A percentile compares a stretch with the other conserved stretches of the same genome.
phyloP scores from a whole-genome alignment of 2,113 vertebrate genomes.

The Alouatta palliata region DNA sequence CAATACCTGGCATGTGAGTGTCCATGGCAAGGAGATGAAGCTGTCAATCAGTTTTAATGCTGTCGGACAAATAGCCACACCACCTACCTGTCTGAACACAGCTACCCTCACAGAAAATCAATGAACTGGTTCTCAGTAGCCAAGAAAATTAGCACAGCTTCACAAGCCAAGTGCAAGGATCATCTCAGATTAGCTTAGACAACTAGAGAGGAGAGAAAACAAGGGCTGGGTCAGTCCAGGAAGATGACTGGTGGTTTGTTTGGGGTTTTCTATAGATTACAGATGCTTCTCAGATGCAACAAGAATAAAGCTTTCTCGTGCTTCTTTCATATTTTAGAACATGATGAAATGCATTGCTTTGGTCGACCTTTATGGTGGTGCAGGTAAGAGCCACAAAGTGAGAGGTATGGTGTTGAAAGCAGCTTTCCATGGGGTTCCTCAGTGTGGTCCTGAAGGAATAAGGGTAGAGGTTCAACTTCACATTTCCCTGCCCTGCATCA shows the following conservation, averaged over 20 bases:
- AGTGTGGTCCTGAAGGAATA: background rate
- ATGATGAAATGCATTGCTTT: background rate
- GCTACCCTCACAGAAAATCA: background rate
- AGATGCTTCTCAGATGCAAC: background rate
- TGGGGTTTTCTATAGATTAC: background rate
- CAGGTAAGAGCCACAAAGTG: background rate
- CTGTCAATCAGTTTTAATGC: background rate
- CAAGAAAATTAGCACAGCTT: background rate
- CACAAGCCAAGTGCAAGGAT: background rate
- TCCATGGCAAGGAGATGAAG: conserved; percentile 30
- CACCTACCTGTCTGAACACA: background rate
- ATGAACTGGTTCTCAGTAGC: background rate
- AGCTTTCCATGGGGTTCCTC: background rate
- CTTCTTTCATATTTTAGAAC: background rate
- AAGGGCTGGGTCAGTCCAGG: background rate
- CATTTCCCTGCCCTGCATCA: background rate
- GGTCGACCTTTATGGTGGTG: background rate
- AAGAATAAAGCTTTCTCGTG: background rate
- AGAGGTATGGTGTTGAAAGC: background rate
- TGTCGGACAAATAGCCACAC: background rate
- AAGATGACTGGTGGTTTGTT: background rate
- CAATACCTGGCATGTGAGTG: background rate
- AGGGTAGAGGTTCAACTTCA: background rate
- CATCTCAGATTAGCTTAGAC: background rate
- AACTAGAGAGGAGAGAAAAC: background rate